phyloP scores from a whole-genome alignment of 2,113 vertebrate genomes.

The Podilymbus podiceps region DNA sequence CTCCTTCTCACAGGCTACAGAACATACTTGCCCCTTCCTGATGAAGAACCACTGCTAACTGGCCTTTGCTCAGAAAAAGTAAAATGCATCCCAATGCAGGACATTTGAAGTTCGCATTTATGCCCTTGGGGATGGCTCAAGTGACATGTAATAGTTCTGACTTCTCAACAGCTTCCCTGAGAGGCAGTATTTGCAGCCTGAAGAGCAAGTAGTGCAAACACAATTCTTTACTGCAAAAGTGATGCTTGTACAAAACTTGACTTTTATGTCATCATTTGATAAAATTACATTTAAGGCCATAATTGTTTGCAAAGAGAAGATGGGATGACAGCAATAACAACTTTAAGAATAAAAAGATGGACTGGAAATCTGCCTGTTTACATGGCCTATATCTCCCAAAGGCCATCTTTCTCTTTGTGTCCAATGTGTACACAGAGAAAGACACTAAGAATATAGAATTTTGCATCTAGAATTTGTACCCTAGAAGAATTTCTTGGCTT shows the following conservation, averaged over 20 bases:
- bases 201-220: background rate
- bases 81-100: background rate
- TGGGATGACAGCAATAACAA: background rate
- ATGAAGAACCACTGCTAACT: background rate
- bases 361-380: background rate
- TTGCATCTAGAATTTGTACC: background rate
- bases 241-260: background rate
- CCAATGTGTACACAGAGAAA: background rate
- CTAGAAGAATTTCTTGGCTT: background rate
- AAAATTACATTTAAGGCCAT: background rate
- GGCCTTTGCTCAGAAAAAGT: background rate
- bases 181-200: background rate
- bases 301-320: background rate
- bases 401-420: background rate
- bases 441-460: background rate
- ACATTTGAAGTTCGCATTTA: background rate
- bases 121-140: background rate
- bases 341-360: background rate
- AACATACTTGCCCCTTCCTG: background rate
- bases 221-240: background rate
- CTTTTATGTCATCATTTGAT: background rate
- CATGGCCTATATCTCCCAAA: background rate
- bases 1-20: background rate
- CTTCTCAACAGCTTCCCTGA: background rate
- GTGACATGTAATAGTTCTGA: rapidly evolving